phyloP scores from a whole-genome alignment of 2,888 invertebrate species.

The Sarcophaga carnaria region DNA sequence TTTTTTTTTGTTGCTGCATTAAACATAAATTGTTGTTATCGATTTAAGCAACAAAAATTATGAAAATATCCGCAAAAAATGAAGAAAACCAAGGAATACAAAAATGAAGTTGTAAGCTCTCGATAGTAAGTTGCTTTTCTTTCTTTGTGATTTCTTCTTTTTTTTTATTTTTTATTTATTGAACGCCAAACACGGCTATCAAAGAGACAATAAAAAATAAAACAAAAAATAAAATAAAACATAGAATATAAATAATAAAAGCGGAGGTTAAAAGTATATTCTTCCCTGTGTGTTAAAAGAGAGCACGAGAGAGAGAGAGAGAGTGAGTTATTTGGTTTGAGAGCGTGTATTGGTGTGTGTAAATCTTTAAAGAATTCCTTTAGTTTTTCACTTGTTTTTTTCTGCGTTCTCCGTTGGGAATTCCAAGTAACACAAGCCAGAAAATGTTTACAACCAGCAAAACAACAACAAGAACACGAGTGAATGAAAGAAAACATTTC shows the following conservation, averaged over 20 bases:
- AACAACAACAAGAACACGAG: conserved; percentile 24
- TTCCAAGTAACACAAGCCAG: conserved; percentile 24
- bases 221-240: too few species aligned
- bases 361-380: conserved; percentile 51
- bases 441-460: conserved; percentile 48
- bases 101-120: conserved; percentile 56
- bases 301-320: too few species aligned
- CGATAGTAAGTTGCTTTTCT: conserved; percentile 43
- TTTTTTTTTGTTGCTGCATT: conserved; percentile 1
- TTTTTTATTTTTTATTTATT: conserved; percentile 16
- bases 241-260: neutral
- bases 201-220: neutral
- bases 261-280: conserved; percentile 21
- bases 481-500: conserved; percentile 1
- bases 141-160: neutral
- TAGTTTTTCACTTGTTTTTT: conserved; percentile 1
- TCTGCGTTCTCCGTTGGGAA: conserved; percentile 10
- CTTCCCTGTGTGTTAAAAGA: too few species aligned
- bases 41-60: conserved; percentile 61
- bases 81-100: conserved; percentile 34
- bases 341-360: conserved; percentile 13
- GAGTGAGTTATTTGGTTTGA: neutral
- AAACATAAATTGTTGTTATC: conserved; percentile 61
- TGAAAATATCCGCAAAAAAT: conserved; percentile 21
- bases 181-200: conserved; percentile 30